These are phyloP conservation scores for Drosophila kohkoa DNA, from an alignment of 1,140 invertebrate genomes.

Conservation along the genomic window DNA sequence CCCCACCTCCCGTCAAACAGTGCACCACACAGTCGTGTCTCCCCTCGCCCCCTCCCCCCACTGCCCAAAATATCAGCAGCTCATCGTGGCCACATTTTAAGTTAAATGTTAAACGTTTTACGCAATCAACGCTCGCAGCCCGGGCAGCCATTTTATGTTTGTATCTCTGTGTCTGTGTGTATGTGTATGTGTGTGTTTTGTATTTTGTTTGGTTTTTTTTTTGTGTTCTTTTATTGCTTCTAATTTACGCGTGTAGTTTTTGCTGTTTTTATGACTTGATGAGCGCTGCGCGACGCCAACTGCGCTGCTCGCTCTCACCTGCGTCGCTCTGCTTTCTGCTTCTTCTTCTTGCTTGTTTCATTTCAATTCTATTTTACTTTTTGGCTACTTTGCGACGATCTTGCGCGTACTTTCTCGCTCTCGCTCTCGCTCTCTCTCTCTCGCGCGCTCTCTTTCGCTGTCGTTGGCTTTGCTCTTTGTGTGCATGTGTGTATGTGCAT, in stretches of 20 bases:
- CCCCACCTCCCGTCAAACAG: neutral
- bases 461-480: neutral
- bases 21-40: neutral
- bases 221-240: slow-evolving; percentile 49
- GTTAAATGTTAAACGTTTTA: slow-evolving; percentile 52
- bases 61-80: neutral
- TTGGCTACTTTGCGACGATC: slow-evolving; percentile 5
- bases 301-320: slow-evolving; percentile 40
- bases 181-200: slow-evolving; percentile 8
- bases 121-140: slow-evolving; percentile 53
- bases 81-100: slow-evolving; percentile 30
- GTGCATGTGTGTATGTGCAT: neutral
- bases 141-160: slow-evolving; percentile 37
- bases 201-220: slow-evolving; percentile 25
- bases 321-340: slow-evolving; percentile 17
- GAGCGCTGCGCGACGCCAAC: slow-evolving; percentile 42
- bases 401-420: slow-evolving; percentile 8
- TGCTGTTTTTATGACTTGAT: slow-evolving; percentile 58
- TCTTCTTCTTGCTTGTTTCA: neutral
- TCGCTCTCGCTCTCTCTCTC: slow-evolving; percentile 20
- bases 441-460: neutral
- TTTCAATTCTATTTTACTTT: slow-evolving; percentile 1
- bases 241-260: slow-evolving; percentile 67
- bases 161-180: neutral
- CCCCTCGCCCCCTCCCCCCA: neutral